These are phyloP conservation scores for Stenichneumon culpator DNA, from an alignment of 2,888 invertebrate genomes.

Conservation along the genomic window DNA sequence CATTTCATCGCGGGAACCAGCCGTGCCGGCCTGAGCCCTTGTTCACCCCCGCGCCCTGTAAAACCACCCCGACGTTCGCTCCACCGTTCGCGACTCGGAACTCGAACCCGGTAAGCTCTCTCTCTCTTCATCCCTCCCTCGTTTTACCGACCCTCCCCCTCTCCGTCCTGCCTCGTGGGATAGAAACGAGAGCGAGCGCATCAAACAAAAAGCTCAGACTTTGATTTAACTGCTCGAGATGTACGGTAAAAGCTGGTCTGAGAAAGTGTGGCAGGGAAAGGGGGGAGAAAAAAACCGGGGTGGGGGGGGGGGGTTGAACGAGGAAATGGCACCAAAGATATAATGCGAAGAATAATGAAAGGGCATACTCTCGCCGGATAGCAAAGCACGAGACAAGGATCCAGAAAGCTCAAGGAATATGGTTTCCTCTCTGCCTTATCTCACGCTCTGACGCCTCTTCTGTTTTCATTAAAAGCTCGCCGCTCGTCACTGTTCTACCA, in stretches of 20 bases:
- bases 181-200: constrained; percentile 39
- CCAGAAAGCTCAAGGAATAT: constrained; percentile 66
- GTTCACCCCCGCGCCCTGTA: constrained; percentile 12
- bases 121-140: neutral
- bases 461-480: constrained; percentile 78
- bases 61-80: constrained; percentile 28
- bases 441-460: constrained; percentile 73
- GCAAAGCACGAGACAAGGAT: constrained; percentile 26
- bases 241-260: constrained; percentile 23
- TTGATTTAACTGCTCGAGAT: constrained; percentile 75
- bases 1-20: constrained; percentile 52
- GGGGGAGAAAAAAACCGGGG: constrained; percentile 46
- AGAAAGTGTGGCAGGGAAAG: constrained; percentile 4
- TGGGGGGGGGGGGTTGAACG: constrained; percentile 40
- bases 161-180: constrained; percentile 15
- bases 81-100: constrained; percentile 42
- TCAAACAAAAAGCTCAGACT: constrained; percentile 71
- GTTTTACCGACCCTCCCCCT: no score
- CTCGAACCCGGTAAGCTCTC: constrained; percentile 54
- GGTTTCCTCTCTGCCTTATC: constrained; percentile 73
- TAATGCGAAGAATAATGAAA: constrained; percentile 76
- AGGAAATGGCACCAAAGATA: constrained; percentile 69
- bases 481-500: constrained; percentile 41
- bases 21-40: constrained; percentile 42
- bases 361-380: constrained; percentile 71